Base-by-base conservation (phyloP, 2,888 invertebrate genomes). In the Ichneumoninae sp. region DNA sequence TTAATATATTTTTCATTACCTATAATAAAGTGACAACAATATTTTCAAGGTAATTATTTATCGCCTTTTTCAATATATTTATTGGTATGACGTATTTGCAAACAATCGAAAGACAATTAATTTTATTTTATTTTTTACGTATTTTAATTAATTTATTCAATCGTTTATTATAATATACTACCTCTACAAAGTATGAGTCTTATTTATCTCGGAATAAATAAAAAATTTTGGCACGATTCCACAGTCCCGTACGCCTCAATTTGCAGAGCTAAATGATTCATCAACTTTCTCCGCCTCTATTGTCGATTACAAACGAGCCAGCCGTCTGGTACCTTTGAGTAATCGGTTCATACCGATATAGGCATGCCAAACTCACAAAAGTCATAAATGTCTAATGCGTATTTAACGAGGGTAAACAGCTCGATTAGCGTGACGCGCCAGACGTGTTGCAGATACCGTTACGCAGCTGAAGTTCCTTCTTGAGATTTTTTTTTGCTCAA, bases 351-450 rank as follows among this genome's bases (percentile, higher is more conserved):
- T 8, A 71, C 22, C 54, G 1, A 40, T 30, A 33, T 62, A 1
- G 36, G 22, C 16, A 40, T 40, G 40, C 40, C 8, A 10, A 6
- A 66, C 22, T 50, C 30, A 30, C 44, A 69, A 77, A 44, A 68
- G 57, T 68, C 68, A 57, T 77, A 57, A 68, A 69, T 13, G 26
- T 57, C 30, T 77, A 77, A 77, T 77, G 57, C 19, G 68, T 40
- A 68, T 68, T 77, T 77, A 68, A 77, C 57, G 65, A 13, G 36
- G 36, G 36, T 33, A 8, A 5, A 33, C 66, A 36, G 26, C 36
- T 16, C 68, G 68, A 77, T 77, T 77, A 77, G 57, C 26, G 16
- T 26, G 71, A 71, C 71, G 71, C 52, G 52, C 13, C 57, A 26
- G 22, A 57, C 54, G 26, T 3, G 40, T 71, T 1, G 54, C 57